Evolutionary conservation across 2,797 vertebrate genomes (phyloP).

Genomic region (Champsocephalus esox): DNA sequence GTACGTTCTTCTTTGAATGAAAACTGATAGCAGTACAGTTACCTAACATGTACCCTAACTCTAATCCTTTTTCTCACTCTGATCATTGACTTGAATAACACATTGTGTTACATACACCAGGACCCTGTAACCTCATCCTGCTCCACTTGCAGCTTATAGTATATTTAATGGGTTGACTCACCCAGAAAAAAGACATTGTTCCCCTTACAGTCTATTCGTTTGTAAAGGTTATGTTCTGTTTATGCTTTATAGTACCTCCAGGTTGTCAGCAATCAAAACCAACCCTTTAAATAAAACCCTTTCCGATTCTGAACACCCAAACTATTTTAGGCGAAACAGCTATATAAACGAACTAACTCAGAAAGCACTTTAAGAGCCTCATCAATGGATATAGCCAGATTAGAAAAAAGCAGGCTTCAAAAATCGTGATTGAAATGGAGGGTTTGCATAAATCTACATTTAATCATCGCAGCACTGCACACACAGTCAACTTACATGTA

Average conservation of each 20-base stretch:
- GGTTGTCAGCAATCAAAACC: neutral
- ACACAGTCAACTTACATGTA: too few relatives aligned
- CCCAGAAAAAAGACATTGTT: neutral
- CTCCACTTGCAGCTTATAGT: conserved; percentile 8
- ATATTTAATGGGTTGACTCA: neutral
- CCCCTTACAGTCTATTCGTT: neutral
- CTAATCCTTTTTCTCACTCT: conserved; percentile 33
- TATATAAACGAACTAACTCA: neutral
- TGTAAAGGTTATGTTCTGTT: neutral
- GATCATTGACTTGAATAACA: conserved; percentile 12
- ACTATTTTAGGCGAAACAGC: neutral
- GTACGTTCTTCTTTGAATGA: conserved; percentile 14
- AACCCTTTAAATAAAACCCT: neutral
- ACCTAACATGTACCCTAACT: conserved; percentile 33
- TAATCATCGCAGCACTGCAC: too few relatives aligned
- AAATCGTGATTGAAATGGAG: too few relatives aligned
- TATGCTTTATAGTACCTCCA: neutral
- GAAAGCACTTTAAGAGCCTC: neutral
- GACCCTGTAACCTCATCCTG: conserved; percentile 5
- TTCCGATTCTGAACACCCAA: neutral
- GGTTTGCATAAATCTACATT: too few relatives aligned
- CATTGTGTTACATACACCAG: conserved; percentile 26
- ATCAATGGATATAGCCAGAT: neutral
- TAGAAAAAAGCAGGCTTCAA: neutral
- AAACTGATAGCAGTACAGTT: conserved; percentile 36